phyloP scores from a whole-genome alignment of 1,140 invertebrate species.

The Triops cancriformis region DNA sequence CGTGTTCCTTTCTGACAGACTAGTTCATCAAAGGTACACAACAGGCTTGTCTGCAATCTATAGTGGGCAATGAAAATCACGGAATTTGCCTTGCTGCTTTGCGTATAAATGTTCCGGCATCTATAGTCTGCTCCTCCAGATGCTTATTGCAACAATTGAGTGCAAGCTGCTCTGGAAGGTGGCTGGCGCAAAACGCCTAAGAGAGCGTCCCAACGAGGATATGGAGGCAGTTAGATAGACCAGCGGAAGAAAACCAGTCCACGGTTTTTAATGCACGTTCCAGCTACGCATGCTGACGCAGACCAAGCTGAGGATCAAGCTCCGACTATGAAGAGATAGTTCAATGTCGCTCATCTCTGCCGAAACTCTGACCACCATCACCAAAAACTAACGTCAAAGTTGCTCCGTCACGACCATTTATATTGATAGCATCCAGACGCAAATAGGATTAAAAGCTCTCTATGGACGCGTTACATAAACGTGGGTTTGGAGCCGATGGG shows the following conservation, averaged over 20 bases:
- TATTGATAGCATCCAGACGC: background rate
- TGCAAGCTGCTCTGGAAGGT: background rate
- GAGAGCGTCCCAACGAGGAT: background rate
- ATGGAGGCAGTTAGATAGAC: background rate
- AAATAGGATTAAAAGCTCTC: conserved; percentile 11
- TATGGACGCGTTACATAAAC: background rate
- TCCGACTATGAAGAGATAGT: background rate
- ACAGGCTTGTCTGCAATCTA: background rate
- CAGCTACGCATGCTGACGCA: background rate
- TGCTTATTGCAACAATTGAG: background rate
- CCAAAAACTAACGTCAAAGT: conserved; percentile 5
- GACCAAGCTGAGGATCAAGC: background rate
- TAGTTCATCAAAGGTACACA: background rate
- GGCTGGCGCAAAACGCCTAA: background rate
- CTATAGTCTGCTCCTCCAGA: background rate
- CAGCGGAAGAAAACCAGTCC: background rate
- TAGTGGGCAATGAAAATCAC: background rate
- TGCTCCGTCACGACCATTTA: conserved; percentile 4
- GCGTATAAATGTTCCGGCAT: background rate
- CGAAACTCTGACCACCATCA: background rate
- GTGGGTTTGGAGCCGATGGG: background rate
- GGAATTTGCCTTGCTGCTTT: background rate
- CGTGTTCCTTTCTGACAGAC: background rate
- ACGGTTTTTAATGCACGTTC: background rate
- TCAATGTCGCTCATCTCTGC: background rate